Evolutionary conservation across 2,888 invertebrate genomes (phyloP).

Genomic region (Ctenicera cuprea): DNA sequence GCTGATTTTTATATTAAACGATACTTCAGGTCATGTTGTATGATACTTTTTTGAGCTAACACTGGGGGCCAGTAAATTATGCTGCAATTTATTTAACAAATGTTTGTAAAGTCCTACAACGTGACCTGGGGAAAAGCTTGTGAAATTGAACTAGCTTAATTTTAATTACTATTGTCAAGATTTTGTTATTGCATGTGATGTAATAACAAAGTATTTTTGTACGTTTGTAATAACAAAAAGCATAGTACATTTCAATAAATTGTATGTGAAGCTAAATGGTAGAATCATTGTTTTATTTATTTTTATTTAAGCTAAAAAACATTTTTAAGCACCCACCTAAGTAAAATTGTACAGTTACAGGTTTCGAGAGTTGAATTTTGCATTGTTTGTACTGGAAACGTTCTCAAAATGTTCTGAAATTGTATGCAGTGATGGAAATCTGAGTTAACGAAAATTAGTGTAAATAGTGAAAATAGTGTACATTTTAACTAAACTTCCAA

Average conservation of each 20-base stretch:
- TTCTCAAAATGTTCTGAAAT: too few relatives aligned
- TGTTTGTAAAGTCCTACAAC: conserved; percentile 15
- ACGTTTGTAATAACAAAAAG: conserved; percentile 25
- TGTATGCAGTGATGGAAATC: too few relatives aligned
- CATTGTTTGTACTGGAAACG: too few relatives aligned
- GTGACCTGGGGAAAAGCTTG: conserved; percentile 14
- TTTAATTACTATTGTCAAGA: conserved; percentile 9
- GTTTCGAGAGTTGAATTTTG: too few relatives aligned
- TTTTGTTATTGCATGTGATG: background rate
- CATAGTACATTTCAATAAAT: conserved; percentile 12
- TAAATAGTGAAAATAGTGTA: too few relatives aligned
- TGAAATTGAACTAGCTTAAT: background rate
- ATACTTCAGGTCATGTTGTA: conserved; percentile 28
- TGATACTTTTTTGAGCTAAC: background rate
- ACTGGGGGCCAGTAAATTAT: conserved; percentile 10
- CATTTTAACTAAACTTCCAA: too few relatives aligned
- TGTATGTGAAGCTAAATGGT: background rate
- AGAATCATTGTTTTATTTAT: background rate
- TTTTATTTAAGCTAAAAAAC: too few relatives aligned
- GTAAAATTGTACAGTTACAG: too few relatives aligned
- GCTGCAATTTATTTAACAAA: background rate
- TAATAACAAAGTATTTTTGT: conserved; percentile 23
- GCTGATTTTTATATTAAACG: background rate
- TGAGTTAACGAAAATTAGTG: too few relatives aligned
- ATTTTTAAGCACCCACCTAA: too few relatives aligned